Conservation (phyloP, 2,113 vertebrate genomes). For the Urocitellus parryii region DNA sequence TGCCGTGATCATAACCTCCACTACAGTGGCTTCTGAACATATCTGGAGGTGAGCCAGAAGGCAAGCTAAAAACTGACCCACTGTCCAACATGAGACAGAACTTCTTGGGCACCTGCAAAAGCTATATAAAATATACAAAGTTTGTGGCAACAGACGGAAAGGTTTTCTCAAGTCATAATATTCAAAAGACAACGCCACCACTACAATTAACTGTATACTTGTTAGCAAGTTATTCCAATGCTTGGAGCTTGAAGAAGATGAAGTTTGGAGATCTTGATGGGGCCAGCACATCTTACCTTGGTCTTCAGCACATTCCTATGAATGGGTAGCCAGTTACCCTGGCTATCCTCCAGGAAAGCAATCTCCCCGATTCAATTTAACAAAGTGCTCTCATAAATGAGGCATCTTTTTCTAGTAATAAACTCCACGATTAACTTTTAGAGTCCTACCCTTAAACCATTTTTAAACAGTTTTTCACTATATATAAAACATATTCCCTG, state of each 20-base stretch:
- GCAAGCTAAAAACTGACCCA: neutral
- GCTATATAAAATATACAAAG: neutral
- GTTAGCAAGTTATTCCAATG: neutral
- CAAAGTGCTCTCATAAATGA: neutral
- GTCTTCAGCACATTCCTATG: neutral
- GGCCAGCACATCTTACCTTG: neutral
- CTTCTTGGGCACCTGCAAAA: neutral
- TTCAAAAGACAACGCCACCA: neutral
- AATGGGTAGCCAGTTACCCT: neutral
- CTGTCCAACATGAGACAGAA: neutral
- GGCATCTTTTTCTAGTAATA: slow-evolving; percentile 9
- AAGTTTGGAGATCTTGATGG: neutral
- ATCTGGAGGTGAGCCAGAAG: neutral
- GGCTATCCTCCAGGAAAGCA: neutral
- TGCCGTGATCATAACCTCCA: neutral
- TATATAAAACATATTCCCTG: slow-evolving; percentile 25
- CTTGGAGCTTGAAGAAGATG: neutral
- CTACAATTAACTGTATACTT: neutral
- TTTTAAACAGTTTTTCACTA: slow-evolving; percentile 33
- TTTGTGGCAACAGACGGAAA: neutral
- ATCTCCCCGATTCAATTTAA: neutral
- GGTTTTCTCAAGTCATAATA: neutral
- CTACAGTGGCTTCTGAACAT: neutral
- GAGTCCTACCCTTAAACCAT: neutral
- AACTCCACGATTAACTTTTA: neutral